phyloP scores from a whole-genome alignment of 2,113 vertebrate species.

The Andinoacara biseriatus region DNA sequence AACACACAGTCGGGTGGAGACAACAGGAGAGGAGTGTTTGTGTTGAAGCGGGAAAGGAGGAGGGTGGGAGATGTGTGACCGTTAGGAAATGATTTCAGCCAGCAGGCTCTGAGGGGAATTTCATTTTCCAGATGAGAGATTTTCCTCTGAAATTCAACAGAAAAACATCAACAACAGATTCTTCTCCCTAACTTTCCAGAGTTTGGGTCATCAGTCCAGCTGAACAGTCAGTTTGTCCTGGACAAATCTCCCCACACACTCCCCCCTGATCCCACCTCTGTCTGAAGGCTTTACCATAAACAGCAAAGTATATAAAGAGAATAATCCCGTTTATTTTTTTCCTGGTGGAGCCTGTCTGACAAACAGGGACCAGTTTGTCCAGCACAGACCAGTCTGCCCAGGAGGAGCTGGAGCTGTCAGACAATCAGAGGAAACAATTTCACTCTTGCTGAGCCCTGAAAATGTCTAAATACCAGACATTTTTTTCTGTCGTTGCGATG shows the following conservation, averaged over 20 bases:
- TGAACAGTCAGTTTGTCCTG: not conserved
- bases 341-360: not conserved
- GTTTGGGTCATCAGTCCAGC: not conserved
- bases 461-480: conserved; percentile 14
- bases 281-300: not conserved
- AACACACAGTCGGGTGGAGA: not conserved
- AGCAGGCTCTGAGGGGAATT: not conserved
- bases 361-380: not conserved
- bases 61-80: not conserved
- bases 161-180: not conserved
- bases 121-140: conserved; percentile 1
- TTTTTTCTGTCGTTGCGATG: not conserved
- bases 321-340: not conserved
- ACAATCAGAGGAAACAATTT: not conserved
- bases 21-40: conserved; percentile 21
- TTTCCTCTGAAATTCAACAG: conserved; percentile 1
- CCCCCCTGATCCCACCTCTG: not conserved
- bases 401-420: not conserved
- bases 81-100: conserved; percentile 29
- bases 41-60: not conserved
- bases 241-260: not conserved
- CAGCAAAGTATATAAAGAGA: not conserved
- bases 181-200: conserved; percentile 3
- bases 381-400: not conserved
- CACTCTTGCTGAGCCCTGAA: not conserved